Evolutionary conservation across 2,888 invertebrate species (phyloP), one percentile per base, ranked within the genome.

Genomic region (Sphaerophoria taeniata): DNA sequence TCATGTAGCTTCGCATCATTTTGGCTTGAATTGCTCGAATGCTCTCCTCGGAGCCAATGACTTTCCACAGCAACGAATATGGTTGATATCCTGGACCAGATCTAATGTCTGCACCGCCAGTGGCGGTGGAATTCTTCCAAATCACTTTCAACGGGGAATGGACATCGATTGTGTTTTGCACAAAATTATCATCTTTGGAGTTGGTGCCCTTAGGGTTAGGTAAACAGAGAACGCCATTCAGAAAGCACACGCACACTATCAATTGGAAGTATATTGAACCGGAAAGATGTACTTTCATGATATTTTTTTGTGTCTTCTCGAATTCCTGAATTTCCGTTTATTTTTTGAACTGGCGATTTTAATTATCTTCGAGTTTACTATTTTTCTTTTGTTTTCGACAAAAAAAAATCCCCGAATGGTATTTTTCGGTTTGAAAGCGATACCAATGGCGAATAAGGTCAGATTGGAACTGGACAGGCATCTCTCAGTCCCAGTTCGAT

Each of bases 1-100:
- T 83, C 83, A 87, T 86, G 14, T 81, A 87, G 9, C 69, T 81
- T 9, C 70, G 61, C 79, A 87, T 84, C n/a, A 81, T 51, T 61
- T 83, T 81, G 7, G 77, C 72, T 34, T 83, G 86, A 34, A 84
- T 80, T 3, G 74, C 43, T n/a, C 74, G 34, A 51, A 81, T 81
- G 16, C 45, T 71, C 61, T 82, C 58, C 53, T 85, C 72, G 9
- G 71, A 70, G 11, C 72, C 85, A n/a, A 74, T 58, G 2, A 83
- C 49, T 39, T 83, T 82, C 82, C 86, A 82, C 31, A 86, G 43
- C 24, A 72, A 77, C 4, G 85, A 85, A 45, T 80, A 85, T 0
- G 80, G 80, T 31, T 60, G 36, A n/a, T 58, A 60, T 60, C 34
- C 60, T 12, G 16, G 3, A 39, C 4, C 11, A 39, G 39, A 0